Base-by-base conservation (phyloP, 2,888 invertebrate genomes). In the Idaea dimidiata region DNA sequence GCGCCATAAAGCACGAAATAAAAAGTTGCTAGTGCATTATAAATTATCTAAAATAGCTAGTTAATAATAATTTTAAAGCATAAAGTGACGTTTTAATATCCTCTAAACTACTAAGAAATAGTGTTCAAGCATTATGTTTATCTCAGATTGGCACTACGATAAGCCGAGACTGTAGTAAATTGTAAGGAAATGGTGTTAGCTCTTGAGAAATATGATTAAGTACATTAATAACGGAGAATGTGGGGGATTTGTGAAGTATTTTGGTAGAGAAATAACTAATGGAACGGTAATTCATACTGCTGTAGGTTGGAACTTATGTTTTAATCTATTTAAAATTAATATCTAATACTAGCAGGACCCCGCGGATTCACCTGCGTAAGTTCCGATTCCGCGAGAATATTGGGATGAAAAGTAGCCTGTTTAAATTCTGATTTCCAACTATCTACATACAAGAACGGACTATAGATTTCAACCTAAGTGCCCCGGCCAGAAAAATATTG, bases 31-130 rank as follows among this genome's bases (percentile, higher is more conserved):
- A n/a, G n/a, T n/a, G n/a, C n/a, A n/a, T n/a, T n/a, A 32, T 32
- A 32, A 32, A 32, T 32, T 8, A 32, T 32, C 32, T 10, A 8
- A 32, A 32, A 10, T 32, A 32, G 0, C 32, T 43, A 8, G 14
- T 43, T 43, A 43, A 43, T 43, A 43, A 43, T 43, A 43, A 43
- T 10, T 43, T 5, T 43, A 43, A 14, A 43, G 43, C 14, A 6
- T 10, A 43, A 10, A 43, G 43, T 43, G 43, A 43, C 43, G 14
- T 43, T 43, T 10, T 43, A 43, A 43, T 43, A 43, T 43, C 43
- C 43, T 43, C 43, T 43, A 43, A 43, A 43, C 53, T 57, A 61
- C 57, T 57, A 61, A 61, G 33, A 18, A 57, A 56, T 17, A 60
- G 57, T 62, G 59, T 57, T 43, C 59, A 8, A 43, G 43, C 43